Percentiles rank a stretch among this genome's conserved stretches.
phyloP scores from a whole-genome alignment of 2,797 vertebrate species.

The Lithobates sylvaticus region DNA sequence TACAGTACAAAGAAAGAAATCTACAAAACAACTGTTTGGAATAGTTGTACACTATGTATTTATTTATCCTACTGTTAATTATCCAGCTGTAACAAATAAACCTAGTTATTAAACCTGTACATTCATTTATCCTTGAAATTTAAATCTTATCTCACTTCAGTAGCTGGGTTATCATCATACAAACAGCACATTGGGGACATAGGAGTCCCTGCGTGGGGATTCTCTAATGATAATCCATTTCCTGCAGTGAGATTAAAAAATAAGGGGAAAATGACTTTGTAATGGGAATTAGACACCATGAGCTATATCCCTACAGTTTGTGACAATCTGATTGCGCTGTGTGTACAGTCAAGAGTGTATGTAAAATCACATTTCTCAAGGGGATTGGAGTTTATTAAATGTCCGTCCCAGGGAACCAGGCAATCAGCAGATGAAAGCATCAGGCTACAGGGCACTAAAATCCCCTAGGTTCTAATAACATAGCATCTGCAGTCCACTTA shows the following conservation, averaged over 20 bases:
- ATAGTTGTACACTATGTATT: background rate
- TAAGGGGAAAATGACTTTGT: constrained; percentile 62
- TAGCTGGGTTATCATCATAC: constrained; percentile 59
- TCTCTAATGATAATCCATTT: constrained; percentile 61
- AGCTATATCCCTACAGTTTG: constrained; percentile 58
- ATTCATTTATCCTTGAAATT: constrained; percentile 62
- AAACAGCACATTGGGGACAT: constrained; percentile 62
- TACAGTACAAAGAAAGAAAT: background rate
- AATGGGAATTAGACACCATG: constrained; percentile 57
- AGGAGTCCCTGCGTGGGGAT: constrained; percentile 45
- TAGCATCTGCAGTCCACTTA: constrained; percentile 31
- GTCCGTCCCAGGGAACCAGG: constrained; percentile 48
- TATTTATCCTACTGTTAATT: constrained; percentile 49
- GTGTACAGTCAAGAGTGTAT: constrained; percentile 57
- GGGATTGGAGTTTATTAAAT: constrained; percentile 60
- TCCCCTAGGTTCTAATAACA: constrained; percentile 53
- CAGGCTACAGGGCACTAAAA: constrained; percentile 44
- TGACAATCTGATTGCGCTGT: constrained; percentile 58
- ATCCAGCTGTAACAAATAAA: constrained; percentile 47
- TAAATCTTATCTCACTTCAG: constrained; percentile 57
- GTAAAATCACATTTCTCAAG: constrained; percentile 58
- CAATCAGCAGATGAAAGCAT: constrained; percentile 60
- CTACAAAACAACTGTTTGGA: background rate
- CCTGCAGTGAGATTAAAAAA: constrained; percentile 61
- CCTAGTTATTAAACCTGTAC: constrained; percentile 51